These are phyloP conservation scores for Lanistes nyassanus DNA, from an alignment of 1,140 invertebrate species.

Conservation along the genomic window DNA sequence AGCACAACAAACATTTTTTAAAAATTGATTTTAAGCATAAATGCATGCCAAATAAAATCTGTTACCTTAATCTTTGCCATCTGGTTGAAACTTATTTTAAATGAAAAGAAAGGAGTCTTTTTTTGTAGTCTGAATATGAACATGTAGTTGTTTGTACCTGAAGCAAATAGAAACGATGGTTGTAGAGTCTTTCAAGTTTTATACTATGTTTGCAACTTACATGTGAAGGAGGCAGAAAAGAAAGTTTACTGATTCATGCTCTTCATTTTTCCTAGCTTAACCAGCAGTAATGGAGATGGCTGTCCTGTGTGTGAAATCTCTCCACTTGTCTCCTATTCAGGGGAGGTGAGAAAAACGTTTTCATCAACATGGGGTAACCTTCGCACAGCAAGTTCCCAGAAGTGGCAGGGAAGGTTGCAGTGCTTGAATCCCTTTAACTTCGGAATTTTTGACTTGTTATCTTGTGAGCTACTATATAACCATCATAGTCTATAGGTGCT, in stretches of 20 bases:
- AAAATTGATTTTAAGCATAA: no score
- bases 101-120: no score
- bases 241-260: not conserved
- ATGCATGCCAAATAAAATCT: no score
- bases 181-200: not conserved
- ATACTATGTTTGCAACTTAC: not conserved
- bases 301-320: slow-evolving; percentile 87
- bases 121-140: no score
- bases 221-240: no score
- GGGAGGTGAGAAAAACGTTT: slow-evolving; percentile 69
- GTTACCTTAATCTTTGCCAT: no score
- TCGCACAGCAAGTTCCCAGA: not conserved
- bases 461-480: not conserved
- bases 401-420: not conserved
- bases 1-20: no score
- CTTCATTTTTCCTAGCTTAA: not conserved
- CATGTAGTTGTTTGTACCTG: no score
- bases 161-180: no score
- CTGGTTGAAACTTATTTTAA: no score
- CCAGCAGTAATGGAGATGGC: not conserved
- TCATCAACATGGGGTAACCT: not conserved
- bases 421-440: not conserved
- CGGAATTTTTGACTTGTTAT: not conserved
- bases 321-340: slow-evolving; percentile 89
- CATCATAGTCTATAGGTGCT: not conserved